These are phyloP conservation scores for Miniopterus natalensis DNA, from an alignment of 2,113 vertebrate genomes.

Conservation along the genomic window DNA sequence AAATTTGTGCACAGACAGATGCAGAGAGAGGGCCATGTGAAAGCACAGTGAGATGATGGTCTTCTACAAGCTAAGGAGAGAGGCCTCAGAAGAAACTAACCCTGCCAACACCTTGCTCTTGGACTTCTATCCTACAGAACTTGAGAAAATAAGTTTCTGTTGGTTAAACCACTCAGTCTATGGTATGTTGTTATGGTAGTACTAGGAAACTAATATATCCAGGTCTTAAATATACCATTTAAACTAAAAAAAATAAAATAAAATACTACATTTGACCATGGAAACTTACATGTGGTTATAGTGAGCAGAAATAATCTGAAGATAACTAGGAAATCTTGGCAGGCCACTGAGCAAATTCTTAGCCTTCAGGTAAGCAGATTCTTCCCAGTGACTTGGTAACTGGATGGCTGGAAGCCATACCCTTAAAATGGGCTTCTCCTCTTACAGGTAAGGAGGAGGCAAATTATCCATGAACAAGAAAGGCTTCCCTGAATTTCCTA, in stretches of 20 bases:
- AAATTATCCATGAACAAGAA: neutral
- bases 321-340: neutral
- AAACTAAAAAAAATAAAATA: neutral
- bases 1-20: neutral
- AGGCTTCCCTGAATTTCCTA: conserved; percentile 8
- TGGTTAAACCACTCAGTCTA: neutral
- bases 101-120: neutral
- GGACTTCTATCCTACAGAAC: neutral
- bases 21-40: neutral
- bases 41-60: neutral
- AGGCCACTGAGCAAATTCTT: neutral
- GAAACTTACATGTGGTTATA: neutral
- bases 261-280: neutral
- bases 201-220: neutral
- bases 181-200: neutral
- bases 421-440: neutral
- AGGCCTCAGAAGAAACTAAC: neutral
- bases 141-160: neutral
- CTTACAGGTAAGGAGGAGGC: neutral
- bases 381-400: neutral
- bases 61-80: neutral
- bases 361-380: neutral
- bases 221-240: neutral
- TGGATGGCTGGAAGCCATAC: neutral
- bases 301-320: neutral